phyloP scores from a whole-genome alignment of 2,113 vertebrate species.

The Rhadina sibilatrix region DNA sequence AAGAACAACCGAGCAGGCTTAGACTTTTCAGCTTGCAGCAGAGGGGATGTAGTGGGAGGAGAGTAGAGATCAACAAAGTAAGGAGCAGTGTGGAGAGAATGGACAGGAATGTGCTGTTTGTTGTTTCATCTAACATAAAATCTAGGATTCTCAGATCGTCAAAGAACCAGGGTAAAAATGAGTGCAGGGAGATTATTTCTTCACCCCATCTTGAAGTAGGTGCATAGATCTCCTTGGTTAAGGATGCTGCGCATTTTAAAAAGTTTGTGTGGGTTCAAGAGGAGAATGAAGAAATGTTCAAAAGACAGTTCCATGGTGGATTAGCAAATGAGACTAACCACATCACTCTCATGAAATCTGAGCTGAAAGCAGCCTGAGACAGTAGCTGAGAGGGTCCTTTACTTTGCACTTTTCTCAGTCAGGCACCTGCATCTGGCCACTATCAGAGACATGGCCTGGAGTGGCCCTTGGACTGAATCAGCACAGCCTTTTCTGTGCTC shows the following conservation, averaged over 20 bases:
- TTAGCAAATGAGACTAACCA: not conserved
- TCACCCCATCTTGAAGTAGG: fast-evolving
- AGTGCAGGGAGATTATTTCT: not conserved
- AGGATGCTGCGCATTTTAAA: not conserved
- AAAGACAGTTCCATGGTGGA: not conserved
- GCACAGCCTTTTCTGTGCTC: not conserved
- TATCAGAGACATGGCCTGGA: not conserved
- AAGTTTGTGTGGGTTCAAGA: not conserved
- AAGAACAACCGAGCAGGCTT: not conserved
- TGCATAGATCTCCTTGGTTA: not conserved
- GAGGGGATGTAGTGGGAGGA: not conserved
- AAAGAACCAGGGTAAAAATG: not conserved
- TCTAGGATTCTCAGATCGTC: not conserved
- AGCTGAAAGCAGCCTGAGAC: not conserved
- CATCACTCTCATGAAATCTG: not conserved
- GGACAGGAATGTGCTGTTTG: not conserved
- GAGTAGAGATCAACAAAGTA: not conserved
- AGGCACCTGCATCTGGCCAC: not conserved
- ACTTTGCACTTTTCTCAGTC: not conserved
- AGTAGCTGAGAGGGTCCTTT: not conserved
- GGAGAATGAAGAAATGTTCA: not conserved
- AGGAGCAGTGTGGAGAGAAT: not conserved
- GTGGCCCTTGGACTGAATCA: not conserved
- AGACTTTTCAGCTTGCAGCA: not conserved
- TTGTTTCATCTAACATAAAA: not conserved